These are phyloP conservation scores for Macrosiphum euphorbiae DNA, from an alignment of 2,888 invertebrate species.

Conservation along the genomic window DNA sequence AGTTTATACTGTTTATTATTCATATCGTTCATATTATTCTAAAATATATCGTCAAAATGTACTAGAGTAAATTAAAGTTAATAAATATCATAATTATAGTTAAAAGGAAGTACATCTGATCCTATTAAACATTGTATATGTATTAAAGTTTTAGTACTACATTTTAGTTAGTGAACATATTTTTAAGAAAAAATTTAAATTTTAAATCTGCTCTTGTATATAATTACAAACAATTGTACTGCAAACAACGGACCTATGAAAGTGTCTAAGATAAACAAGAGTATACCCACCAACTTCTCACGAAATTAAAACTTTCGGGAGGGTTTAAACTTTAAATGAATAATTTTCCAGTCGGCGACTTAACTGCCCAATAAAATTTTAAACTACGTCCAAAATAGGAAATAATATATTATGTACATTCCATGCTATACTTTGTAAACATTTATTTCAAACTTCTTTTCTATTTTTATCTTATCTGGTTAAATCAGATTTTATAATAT, in stretches of 20 bases:
- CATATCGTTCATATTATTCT: neutral
- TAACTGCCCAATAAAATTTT: neutral
- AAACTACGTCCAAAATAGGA: neutral
- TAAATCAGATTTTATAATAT: neutral
- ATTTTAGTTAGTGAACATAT: neutral
- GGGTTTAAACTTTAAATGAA: neutral
- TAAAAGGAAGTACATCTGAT: neutral
- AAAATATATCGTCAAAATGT: neutral
- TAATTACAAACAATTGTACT: neutral
- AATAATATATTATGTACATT: neutral
- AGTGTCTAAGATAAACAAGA: neutral
- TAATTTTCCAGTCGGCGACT: neutral
- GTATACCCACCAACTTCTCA: neutral
- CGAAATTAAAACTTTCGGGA: neutral
- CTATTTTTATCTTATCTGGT: neutral
- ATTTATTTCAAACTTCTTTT: neutral
- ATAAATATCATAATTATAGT: neutral
- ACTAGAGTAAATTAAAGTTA: neutral
- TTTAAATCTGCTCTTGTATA: neutral
- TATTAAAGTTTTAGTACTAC: neutral
- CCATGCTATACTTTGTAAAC: neutral
- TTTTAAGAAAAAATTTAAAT: neutral
- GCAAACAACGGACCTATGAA: no score
- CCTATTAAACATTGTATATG: neutral
- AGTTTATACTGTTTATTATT: neutral